Conservation (phyloP, 2,797 vertebrate species). For the Lophura swinhoii region DNA sequence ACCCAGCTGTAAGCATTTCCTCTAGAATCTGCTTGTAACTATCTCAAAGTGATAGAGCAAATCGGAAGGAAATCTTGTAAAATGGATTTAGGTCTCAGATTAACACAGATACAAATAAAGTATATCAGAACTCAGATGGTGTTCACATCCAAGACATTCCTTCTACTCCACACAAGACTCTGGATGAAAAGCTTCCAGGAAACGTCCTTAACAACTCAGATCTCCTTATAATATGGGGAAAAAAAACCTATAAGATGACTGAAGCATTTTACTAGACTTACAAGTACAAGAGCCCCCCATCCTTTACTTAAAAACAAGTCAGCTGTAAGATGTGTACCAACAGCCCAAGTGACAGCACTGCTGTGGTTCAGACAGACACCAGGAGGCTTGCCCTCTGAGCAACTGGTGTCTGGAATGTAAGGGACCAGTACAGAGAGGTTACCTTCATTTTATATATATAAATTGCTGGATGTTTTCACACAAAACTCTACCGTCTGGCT, state of each 20-base stretch:
- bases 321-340: neutral
- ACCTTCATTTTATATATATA: neutral
- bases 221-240: slow-evolving; percentile 4
- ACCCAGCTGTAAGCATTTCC: neutral
- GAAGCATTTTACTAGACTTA: neutral
- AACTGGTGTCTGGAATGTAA: neutral
- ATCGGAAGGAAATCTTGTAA: neutral
- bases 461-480: neutral
- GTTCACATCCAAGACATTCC: neutral
- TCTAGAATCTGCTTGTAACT: neutral
- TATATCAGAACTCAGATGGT: neutral
- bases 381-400: neutral
- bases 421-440: neutral
- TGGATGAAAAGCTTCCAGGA: slow-evolving; percentile 43
- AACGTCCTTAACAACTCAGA: slow-evolving; percentile 13
- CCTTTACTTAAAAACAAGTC: neutral
- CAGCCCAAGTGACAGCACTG: neutral
- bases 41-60: neutral
- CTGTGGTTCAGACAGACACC: neutral
- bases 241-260: neutral
- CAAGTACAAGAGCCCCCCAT: neutral
- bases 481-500: neutral
- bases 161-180: slow-evolving; percentile 3
- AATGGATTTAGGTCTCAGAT: slow-evolving; percentile 11
- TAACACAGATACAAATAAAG: slow-evolving; percentile 18